Base-by-base conservation (phyloP, 1,140 invertebrate genomes). In the Cydia pomonella region DNA sequence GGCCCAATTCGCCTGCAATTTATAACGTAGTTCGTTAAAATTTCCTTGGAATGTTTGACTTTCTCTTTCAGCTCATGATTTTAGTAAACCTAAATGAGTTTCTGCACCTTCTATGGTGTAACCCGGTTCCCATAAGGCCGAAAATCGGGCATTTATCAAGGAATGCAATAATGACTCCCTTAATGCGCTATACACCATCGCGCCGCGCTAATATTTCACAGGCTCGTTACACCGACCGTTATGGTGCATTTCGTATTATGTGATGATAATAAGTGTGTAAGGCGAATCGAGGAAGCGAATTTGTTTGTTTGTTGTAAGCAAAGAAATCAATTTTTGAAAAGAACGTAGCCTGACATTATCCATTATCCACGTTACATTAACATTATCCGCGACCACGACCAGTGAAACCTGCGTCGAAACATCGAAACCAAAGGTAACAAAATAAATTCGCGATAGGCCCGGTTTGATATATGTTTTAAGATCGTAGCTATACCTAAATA, bases 221-320 rank as follows among this genome's bases (percentile, higher is more conserved):
- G 29, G 72, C 82, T 83, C 82, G 79, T 83, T 82, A 79, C 79
- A 78, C 77, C 79, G 79, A 82, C 82, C 77, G 82, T 84, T 84
- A 83, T 78, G 75, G 53, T 50, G 76, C 77, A 12, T 59, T 59
- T 59, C 53, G 21, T 59, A 59, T 59, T 59, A 53, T 53, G 10
- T 9, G 53, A 59, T 23, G 53, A 59, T 59, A 23, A 59, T 59
- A 59, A 76, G 80, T 83, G 44, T 47, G 16, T 79, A 79, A 77
- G 72, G 74, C 74, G 72, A 77, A 73, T 27, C 10, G 12, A 21
- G 72, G 9, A 23, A 21, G 21, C 12, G 50, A 53, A 53, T 53
- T 18, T 21, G n/a, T n/a, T 23, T 59, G 9, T 59, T 21, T 59
- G 18, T 53, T 53, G 50, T n/a, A 12, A n/a, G n/a, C n/a, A n/a